Evolutionary conservation across 2,113 vertebrate genomes (phyloP), one percentile per base, ranked within the genome.

Genomic region (Grallaria varia): DNA sequence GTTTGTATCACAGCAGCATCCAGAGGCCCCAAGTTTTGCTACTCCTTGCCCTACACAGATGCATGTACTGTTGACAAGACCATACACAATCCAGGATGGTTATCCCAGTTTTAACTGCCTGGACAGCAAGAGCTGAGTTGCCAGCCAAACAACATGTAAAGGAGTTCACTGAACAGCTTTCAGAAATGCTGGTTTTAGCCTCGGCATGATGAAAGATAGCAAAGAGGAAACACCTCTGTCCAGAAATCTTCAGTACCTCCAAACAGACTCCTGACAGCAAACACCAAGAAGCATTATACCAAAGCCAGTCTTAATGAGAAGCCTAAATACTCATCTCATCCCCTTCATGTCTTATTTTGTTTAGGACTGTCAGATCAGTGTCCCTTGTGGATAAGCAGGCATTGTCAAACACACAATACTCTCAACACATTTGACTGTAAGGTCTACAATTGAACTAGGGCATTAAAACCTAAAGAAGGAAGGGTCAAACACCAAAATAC

Each of bases 361-460:
- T 80, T 16, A 2, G 4, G n/a, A 45, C 76, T 59, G 68, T 20
- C 64, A 91, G 14, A 77, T 42, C 1, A 0, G 14, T 3, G 52
- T 28, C 28, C 76, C 35, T 64, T 71, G 33, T 2, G 39, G 45
- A 58, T 1, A 44, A 28, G 10, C 6, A 49, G 25, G 21, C 49
- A 67, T 13, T 45, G 16, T 28, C 42, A 44, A 49, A 72, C 28
- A 73, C 17, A 45, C 55, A 82, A 37, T 21, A 25, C n/a, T 6
- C 47, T 53, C 0, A 0, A 69, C 25, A 53, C 28, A 30, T 87
- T 44, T 1, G 0, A 45, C 1, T 66, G 20, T 23, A 84, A 45
- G 19, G 20, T 44, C 89, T 60, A 60, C 52, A 80, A 27, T 0
- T 72, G 44, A 85, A 75, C 27, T 39, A 55, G 14, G 62, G 69